Percentiles rank a stretch among this genome's conserved stretches.
phyloP scores from a whole-genome alignment of 2,113 vertebrate genomes.

The Symphodus melops region DNA sequence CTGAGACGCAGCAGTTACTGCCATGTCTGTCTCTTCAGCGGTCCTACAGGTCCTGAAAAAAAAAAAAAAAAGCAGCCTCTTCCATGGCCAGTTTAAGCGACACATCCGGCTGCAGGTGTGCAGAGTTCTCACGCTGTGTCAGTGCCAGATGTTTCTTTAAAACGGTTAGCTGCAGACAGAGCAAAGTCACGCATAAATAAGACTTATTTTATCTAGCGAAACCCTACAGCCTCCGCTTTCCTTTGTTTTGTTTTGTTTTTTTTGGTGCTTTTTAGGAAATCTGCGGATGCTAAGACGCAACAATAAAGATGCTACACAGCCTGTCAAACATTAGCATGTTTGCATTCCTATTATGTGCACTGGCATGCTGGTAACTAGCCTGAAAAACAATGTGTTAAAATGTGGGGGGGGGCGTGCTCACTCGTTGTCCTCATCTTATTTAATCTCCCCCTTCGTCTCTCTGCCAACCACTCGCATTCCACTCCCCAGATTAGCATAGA shows the following conservation, averaged over 20 bases:
- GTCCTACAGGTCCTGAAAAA: too few relatives aligned
- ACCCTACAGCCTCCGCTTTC: background rate
- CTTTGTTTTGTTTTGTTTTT: background rate
- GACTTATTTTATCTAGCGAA: too few relatives aligned
- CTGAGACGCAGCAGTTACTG: too few relatives aligned
- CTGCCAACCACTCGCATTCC: slow-evolving; percentile 18
- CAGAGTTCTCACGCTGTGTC: too few relatives aligned
- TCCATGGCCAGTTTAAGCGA: too few relatives aligned
- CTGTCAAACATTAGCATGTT: background rate
- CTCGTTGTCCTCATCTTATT: slow-evolving; percentile 11
- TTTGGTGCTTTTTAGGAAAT: background rate
- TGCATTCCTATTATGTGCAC: background rate
- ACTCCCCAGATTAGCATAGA: slow-evolving; percentile 49
- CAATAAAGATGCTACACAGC: background rate
- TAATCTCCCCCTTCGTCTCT: slow-evolving; percentile 12
- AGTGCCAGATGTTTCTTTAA: too few relatives aligned
- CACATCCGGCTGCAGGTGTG: too few relatives aligned
- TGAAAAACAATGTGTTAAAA: background rate
- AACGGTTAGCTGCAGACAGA: too few relatives aligned
- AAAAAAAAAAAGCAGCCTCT: too few relatives aligned
- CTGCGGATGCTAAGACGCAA: too few relatives aligned
- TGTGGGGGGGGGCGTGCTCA: background rate
- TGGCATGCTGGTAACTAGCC: background rate
- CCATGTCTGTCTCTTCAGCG: too few relatives aligned
- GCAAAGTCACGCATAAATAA: too few relatives aligned